Conservation (phyloP, 2,113 vertebrate species). For the Delphinus delphis region DNA sequence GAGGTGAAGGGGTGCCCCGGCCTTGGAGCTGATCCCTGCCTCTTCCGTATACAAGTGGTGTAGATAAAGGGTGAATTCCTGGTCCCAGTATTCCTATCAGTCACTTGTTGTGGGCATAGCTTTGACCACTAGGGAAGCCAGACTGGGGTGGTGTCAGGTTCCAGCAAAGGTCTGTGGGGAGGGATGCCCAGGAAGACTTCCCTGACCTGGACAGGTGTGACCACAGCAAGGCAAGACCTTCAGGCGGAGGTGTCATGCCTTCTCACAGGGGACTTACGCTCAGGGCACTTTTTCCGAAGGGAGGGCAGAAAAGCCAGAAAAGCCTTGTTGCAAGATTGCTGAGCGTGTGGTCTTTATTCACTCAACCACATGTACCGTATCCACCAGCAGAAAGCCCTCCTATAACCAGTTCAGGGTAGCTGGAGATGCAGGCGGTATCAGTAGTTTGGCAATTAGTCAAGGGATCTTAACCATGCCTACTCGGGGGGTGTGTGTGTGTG, state of each 20-base stretch:
- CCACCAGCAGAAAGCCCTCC: not conserved
- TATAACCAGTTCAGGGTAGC: accelerated
- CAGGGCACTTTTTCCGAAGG: not conserved
- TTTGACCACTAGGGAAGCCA: not conserved
- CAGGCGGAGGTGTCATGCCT: not conserved
- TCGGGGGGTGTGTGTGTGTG: too few relatives aligned
- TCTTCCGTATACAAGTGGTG: accelerated
- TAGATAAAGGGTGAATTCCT: not conserved
- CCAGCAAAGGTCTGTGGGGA: accelerated
- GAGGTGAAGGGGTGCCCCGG: not conserved
- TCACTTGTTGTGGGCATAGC: not conserved
- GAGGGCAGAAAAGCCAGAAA: too few relatives aligned
- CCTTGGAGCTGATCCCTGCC: accelerated
- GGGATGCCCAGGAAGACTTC: not conserved
- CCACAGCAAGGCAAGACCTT: not conserved
- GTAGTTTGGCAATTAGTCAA: too few relatives aligned
- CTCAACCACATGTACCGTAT: accelerated
- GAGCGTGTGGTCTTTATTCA: not conserved
- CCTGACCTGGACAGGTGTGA: accelerated
- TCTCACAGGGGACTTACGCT: too few relatives aligned
- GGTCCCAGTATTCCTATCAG: too few relatives aligned
- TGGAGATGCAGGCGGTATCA: not conserved
- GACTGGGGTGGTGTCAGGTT: not conserved
- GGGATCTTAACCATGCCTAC: too few relatives aligned
- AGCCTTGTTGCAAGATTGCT: not conserved